A percentile compares a stretch with the other conserved stretches of the same genome.
Evolutionary conservation across 2,113 vertebrate genomes (phyloP).

Genomic region (Xenopus laevis): DNA sequence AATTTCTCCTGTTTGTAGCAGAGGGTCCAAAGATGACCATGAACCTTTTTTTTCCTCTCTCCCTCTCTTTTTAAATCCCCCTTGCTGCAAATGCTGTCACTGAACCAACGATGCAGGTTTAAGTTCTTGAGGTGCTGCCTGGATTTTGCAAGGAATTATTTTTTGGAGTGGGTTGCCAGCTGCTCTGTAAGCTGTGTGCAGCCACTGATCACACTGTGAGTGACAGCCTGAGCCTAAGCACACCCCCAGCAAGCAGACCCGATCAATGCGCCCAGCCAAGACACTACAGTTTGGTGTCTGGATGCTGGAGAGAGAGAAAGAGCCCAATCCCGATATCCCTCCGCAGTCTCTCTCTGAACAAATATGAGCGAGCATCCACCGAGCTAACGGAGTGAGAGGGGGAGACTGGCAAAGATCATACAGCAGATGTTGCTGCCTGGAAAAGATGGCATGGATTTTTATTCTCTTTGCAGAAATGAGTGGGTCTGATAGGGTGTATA

Average conservation of each 20-base stretch:
- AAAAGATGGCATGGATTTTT: constrained; percentile 58
- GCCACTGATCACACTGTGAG: constrained; percentile 76
- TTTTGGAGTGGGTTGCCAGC: constrained; percentile 52
- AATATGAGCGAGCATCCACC: constrained; percentile 61
- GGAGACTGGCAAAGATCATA: constrained; percentile 42
- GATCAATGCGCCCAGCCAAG: constrained; percentile 71
- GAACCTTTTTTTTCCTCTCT: neutral
- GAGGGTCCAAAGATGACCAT: constrained; percentile 37
- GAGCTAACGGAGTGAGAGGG: constrained; percentile 41
- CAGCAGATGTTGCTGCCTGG: constrained; percentile 50
- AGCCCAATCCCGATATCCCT: constrained; percentile 62
- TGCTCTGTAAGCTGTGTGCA: constrained; percentile 68
- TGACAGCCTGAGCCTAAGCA: constrained; percentile 83
- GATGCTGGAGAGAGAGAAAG: constrained; percentile 41
- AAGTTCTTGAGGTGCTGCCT: constrained; percentile 1
- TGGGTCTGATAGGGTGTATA: too few species aligned
- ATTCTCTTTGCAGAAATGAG: too few species aligned
- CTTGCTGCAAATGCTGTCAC: constrained; percentile 7
- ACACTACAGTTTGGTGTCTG: constrained; percentile 51
- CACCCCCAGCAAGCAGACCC: constrained; percentile 55
- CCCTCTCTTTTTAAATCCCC: constrained; percentile 15
- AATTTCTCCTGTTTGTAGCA: constrained; percentile 46
- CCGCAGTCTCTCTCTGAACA: constrained; percentile 64
- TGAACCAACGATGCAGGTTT: constrained; percentile 5
- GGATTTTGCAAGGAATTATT: constrained; percentile 31